Evolutionary conservation across 2,797 vertebrate species (phyloP).

Genomic region (Ctenopoma multispine): DNA sequence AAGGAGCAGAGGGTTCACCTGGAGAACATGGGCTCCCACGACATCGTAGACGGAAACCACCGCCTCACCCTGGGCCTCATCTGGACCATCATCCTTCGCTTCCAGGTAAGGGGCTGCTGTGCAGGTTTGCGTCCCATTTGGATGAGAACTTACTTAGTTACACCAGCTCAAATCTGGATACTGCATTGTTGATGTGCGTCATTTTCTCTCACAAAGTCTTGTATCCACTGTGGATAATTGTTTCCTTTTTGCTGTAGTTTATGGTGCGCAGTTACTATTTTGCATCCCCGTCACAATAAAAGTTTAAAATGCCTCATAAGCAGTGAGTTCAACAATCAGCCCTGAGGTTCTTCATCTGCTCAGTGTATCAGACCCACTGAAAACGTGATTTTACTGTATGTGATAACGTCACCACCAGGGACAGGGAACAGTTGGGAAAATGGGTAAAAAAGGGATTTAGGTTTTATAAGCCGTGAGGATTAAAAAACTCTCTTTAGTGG

Average conservation of each 20-base stretch:
- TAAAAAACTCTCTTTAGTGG: constrained; percentile 56
- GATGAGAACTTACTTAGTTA: too few relatives aligned
- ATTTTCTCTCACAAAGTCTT: not conserved
- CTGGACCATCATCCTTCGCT: constrained; percentile 98
- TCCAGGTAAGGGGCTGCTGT: constrained; percentile 78
- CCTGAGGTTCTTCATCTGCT: not conserved
- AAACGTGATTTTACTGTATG: not conserved
- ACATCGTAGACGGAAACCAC: constrained; percentile 98
- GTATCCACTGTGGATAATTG: too few relatives aligned
- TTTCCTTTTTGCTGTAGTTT: not conserved
- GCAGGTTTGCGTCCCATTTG: not conserved
- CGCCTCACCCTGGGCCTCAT: constrained; percentile 95
- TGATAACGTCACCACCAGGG: constrained; percentile 32
- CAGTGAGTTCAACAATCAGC: too few relatives aligned
- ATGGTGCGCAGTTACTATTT: not conserved
- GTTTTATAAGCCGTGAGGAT: constrained; percentile 64
- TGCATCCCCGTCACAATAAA: not conserved
- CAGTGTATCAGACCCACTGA: not conserved
- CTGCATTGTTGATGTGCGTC: not conserved
- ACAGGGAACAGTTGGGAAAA: constrained; percentile 51
- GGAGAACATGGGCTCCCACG: constrained; percentile 98
- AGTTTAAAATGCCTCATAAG: not conserved
- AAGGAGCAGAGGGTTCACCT: constrained; percentile 97
- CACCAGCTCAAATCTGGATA: too few relatives aligned
- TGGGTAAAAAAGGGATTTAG: constrained; percentile 61